A percentile compares a stretch with the other conserved stretches of the same genome.
Evolutionary conservation across 2,888 invertebrate genomes (phyloP).

Genomic region (Myopa testacea): DNA sequence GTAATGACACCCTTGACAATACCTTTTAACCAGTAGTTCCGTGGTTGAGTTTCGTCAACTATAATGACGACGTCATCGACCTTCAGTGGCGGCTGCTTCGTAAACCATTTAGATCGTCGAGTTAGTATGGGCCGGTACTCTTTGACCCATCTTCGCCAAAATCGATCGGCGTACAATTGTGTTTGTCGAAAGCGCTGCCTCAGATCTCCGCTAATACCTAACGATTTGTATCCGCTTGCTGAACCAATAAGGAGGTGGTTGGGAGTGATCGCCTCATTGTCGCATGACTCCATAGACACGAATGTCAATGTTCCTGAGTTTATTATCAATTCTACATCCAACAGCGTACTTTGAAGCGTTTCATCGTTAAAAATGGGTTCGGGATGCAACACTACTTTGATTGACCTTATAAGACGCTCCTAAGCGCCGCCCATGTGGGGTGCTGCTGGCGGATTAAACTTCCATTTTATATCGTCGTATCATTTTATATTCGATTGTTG

Average conservation of each 20-base stretch:
- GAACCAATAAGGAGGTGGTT: constrained; percentile 38
- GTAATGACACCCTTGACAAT: constrained; percentile 20
- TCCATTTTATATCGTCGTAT: constrained; percentile 37
- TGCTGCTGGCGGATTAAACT: constrained; percentile 44
- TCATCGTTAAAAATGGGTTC: constrained; percentile 43
- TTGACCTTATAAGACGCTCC: constrained; percentile 37
- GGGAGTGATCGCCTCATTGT: constrained; percentile 47
- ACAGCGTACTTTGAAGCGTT: constrained; percentile 37
- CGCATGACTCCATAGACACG: constrained; percentile 32
- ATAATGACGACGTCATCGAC: constrained; percentile 42
- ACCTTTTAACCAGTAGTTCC: constrained; percentile 44
- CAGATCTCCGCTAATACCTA: background rate
- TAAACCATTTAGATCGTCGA: constrained; percentile 41
- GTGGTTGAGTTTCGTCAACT: constrained; percentile 38
- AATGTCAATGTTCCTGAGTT: constrained; percentile 41
- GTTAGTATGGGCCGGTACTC: constrained; percentile 43
- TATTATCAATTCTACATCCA: constrained; percentile 44
- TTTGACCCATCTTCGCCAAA: constrained; percentile 45
- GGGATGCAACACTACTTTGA: constrained; percentile 38
- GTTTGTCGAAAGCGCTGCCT: constrained; percentile 4
- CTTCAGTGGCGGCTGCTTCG: constrained; percentile 36
- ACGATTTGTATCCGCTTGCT: constrained; percentile 1
- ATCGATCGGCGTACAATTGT: constrained; percentile 43
- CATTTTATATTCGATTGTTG: background rate
- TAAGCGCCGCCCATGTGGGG: constrained; percentile 37